A percentile compares a stretch with the other conserved stretches of the same genome.
Evolutionary conservation across 2,113 vertebrate species (phyloP).

Genomic region (Cranoglanis bouderius): DNA sequence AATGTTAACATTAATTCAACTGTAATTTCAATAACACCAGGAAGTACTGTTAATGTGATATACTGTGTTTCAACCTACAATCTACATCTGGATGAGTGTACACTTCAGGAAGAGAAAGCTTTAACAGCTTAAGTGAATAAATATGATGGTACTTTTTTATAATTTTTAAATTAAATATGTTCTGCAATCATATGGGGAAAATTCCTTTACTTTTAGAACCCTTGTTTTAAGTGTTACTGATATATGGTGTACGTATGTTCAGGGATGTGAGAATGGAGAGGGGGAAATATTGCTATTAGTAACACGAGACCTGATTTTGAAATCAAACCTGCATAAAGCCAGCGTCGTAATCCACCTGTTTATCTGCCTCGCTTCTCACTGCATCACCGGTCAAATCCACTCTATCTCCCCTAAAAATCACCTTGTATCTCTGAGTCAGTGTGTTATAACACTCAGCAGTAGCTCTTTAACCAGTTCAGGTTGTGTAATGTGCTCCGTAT

Average conservation of each 20-base stretch:
- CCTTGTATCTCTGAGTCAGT: background rate
- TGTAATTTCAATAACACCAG: background rate
- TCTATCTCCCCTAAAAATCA: background rate
- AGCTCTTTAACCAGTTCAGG: background rate
- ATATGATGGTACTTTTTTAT: background rate
- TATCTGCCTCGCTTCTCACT: background rate
- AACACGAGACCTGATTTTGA: background rate
- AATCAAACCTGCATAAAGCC: background rate
- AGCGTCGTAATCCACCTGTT: background rate
- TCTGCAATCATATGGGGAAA: background rate
- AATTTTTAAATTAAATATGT: background rate
- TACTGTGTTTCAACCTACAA: background rate
- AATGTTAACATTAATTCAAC: background rate
- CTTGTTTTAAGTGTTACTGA: background rate
- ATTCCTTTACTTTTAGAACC: background rate
- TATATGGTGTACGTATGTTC: background rate
- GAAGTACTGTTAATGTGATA: background rate
- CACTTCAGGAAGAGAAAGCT: background rate
- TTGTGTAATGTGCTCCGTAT: constrained; percentile 20
- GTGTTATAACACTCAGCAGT: background rate
- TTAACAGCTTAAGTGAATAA: background rate
- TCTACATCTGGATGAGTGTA: background rate
- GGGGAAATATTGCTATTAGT: background rate
- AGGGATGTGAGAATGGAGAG: background rate
- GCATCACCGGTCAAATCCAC: background rate